Conservation (phyloP, 2,888 invertebrate species). For the Dysmachus trigonus region DNA sequence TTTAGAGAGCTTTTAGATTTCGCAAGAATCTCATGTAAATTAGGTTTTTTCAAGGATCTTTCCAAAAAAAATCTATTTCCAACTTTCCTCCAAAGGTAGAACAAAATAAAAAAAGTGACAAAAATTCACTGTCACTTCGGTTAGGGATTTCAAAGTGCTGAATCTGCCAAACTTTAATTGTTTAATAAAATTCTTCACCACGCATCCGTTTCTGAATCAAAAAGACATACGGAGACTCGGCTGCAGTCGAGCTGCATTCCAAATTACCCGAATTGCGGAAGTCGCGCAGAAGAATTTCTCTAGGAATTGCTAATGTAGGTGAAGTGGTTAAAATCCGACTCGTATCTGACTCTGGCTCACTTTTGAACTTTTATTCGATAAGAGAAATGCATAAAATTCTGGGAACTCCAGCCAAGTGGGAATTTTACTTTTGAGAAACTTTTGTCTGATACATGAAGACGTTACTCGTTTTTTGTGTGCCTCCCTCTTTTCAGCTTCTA, state of each 20-base stretch:
- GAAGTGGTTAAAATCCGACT: not conserved
- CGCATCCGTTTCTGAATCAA: not conserved
- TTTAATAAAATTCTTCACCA: not conserved
- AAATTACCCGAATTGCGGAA: not conserved
- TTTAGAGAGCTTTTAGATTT: too few relatives aligned
- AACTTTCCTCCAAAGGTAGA: too few relatives aligned
- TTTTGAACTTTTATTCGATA: conserved; percentile 5
- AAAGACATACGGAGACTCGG: not conserved
- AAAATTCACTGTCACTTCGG: not conserved
- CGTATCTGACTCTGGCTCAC: not conserved
- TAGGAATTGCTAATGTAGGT: not conserved
- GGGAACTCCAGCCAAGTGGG: not conserved
- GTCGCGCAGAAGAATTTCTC: not conserved
- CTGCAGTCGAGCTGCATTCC: not conserved
- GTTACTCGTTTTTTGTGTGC: not conserved
- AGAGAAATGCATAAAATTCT: not conserved
- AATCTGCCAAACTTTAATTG: not conserved
- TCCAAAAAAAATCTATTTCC: too few relatives aligned
- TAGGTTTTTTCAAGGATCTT: too few relatives aligned
- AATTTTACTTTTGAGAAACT: not conserved
- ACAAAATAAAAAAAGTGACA: not conserved
- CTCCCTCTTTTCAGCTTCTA: not conserved
- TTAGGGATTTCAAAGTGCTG: not conserved
- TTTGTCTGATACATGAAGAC: not conserved
- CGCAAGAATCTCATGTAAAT: too few relatives aligned